Conservation (phyloP, 2,797 vertebrate genomes). For the Lophotriccus pileatus region DNA sequence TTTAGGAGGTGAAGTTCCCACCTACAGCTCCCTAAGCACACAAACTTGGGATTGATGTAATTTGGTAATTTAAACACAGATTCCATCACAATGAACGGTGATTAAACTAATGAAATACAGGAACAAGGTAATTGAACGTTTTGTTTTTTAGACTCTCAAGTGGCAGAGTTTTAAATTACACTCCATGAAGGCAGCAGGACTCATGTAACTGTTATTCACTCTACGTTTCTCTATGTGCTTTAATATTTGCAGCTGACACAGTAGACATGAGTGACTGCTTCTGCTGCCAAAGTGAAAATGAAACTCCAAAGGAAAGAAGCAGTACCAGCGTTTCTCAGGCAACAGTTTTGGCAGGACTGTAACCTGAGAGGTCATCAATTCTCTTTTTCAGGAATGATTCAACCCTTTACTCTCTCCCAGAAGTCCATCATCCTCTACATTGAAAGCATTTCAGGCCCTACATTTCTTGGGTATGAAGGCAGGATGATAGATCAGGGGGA, state of each 20-base stretch:
- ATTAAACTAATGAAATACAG: constrained; percentile 7
- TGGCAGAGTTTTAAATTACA: background rate
- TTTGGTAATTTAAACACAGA: background rate
- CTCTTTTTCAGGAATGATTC: background rate
- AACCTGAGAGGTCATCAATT: background rate
- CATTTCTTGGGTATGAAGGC: background rate
- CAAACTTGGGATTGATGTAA: background rate
- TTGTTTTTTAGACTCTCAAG: background rate
- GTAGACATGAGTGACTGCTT: background rate
- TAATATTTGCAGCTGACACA: background rate
- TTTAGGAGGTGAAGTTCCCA: background rate
- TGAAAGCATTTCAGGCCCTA: background rate
- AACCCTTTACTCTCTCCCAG: background rate
- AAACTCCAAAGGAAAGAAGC: background rate
- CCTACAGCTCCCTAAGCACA: background rate
- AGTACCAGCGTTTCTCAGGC: background rate
- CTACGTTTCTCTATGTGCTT: background rate
- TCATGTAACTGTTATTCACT: background rate
- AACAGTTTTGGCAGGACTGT: background rate
- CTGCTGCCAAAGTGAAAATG: background rate
- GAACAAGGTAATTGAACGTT: background rate
- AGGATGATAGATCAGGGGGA: background rate
- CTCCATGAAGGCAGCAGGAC: background rate
- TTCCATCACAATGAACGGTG: background rate
- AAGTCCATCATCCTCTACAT: background rate